phyloP scores from a whole-genome alignment of 2,888 invertebrate genomes.

The Hirtodrosophila confusa region DNA sequence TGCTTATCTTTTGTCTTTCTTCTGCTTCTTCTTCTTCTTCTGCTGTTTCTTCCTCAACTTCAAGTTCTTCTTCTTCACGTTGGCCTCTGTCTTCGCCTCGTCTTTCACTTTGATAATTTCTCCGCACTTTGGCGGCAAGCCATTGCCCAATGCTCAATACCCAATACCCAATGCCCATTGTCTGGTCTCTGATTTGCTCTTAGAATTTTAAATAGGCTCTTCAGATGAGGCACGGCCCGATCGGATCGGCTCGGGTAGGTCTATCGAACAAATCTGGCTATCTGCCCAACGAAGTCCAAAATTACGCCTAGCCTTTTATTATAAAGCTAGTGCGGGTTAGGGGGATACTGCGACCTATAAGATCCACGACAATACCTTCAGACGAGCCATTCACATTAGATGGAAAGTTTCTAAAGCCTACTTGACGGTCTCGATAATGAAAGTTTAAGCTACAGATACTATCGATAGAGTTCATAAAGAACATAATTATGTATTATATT shows the following conservation, averaged over 20 bases:
- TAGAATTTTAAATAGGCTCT: constrained; percentile 72
- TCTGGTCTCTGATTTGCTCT: constrained; percentile 63
- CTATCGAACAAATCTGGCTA: constrained; percentile 52
- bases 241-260: constrained; percentile 5
- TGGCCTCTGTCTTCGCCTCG: constrained; percentile 37
- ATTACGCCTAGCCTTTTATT: constrained; percentile 21
- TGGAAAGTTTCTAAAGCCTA: too few relatives aligned
- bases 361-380: too few relatives aligned
- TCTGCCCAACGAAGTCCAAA: constrained; percentile 52
- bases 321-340: neutral
- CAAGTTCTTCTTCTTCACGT: constrained; percentile 9
- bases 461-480: too few relatives aligned
- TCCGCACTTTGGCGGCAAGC: constrained; percentile 72
- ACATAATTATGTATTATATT: too few relatives aligned
- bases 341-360: too few relatives aligned
- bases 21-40: constrained; percentile 11
- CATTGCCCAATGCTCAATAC: constrained; percentile 38
- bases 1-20: constrained; percentile 57
- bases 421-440: too few relatives aligned
- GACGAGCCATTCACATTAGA: too few relatives aligned
- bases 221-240: constrained; percentile 33
- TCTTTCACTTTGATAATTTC: constrained; percentile 79
- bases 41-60: constrained; percentile 13
- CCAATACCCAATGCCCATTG: constrained; percentile 33
- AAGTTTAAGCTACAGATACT: too few relatives aligned